Conservation (phyloP, 2,113 vertebrate genomes). For the Opisthocomus hoazin region DNA sequence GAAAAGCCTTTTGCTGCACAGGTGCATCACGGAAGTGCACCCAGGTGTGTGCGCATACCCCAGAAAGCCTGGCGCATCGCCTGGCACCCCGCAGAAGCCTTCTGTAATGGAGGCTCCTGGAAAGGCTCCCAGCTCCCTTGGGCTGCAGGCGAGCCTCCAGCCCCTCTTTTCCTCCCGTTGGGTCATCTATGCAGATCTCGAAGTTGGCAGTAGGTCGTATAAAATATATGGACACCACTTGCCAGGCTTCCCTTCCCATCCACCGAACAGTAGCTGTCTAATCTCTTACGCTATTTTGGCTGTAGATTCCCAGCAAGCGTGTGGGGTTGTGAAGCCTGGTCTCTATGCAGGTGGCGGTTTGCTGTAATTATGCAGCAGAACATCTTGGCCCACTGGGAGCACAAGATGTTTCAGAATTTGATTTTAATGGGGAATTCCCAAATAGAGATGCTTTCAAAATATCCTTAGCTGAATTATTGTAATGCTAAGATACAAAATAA, state of each 20-base stretch:
- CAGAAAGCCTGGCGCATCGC: not conserved
- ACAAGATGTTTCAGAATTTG: not conserved
- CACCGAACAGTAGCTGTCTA: not conserved
- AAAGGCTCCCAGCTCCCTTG: not conserved
- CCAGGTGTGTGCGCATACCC: fast-evolving
- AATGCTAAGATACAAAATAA: not conserved
- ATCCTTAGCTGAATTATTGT: not conserved
- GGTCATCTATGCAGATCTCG: not conserved
- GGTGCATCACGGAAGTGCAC: not conserved
- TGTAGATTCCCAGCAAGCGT: not conserved
- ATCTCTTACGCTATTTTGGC: not conserved
- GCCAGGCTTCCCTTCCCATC: not conserved
- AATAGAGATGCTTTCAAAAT: not conserved
- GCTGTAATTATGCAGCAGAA: not conserved
- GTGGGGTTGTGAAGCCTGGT: not conserved
- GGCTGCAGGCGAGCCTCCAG: not conserved
- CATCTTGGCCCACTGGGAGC: not conserved
- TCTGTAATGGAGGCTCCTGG: not conserved
- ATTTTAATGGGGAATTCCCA: not conserved
- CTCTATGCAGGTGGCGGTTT: not conserved
- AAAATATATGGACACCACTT: not conserved
- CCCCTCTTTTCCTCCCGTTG: not conserved
- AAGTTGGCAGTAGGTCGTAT: slow-evolving; percentile 6
- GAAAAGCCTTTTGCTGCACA: not conserved
- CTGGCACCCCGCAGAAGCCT: not conserved